phyloP scores from a whole-genome alignment of 2,888 invertebrate species.

The Oscheius onirici region DNA sequence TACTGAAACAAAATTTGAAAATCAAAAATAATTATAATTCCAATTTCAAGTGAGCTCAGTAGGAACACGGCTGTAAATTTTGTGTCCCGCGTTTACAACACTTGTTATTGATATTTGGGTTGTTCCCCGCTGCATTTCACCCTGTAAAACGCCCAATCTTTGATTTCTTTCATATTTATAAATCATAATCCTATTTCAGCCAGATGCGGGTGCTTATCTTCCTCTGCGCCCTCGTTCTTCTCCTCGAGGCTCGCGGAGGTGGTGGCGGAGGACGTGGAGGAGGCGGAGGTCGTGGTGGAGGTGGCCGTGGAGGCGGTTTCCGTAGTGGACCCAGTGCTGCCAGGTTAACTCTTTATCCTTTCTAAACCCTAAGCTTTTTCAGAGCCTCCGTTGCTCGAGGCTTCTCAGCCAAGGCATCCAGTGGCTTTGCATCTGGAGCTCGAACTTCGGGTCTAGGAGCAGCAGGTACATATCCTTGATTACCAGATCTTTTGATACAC shows the following conservation, averaged over 20 bases:
- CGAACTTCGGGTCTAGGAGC: not conserved
- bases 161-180: not conserved
- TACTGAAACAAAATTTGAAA: no score
- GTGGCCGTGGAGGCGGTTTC: not conserved
- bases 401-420: not conserved
- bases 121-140: no score
- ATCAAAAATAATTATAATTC: no score
- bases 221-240: not conserved
- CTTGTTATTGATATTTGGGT: no score
- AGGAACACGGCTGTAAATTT: no score
- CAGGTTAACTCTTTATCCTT: not conserved
- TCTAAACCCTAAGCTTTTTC: not conserved
- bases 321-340: not conserved
- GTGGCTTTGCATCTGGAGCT: not conserved
- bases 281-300: not conserved
- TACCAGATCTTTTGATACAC: no score
- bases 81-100: no score
- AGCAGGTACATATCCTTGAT: no score
- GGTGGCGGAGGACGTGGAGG: not conserved
- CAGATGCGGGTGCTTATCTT: constrained; percentile 8
- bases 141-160: no score
- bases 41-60: no score
- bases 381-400: constrained; percentile 2
- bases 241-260: constrained; percentile 8
- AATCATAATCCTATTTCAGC: no score